Percentiles rank a stretch among this genome's conserved stretches.
phyloP scores from a whole-genome alignment of 2,888 invertebrate species.

The Apotomis capreana region DNA sequence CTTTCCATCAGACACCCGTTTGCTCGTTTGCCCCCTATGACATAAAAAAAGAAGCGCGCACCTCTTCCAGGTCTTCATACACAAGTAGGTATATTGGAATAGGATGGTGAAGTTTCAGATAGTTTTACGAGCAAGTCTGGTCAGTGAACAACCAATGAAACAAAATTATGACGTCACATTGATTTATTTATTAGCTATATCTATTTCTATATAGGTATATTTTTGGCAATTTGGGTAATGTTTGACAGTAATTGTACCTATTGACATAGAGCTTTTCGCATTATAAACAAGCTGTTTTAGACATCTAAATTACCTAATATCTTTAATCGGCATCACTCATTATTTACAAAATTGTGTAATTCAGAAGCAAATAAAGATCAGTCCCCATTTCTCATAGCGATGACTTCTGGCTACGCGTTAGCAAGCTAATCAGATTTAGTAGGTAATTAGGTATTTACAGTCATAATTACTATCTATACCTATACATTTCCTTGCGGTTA shows the following conservation, averaged over 20 bases:
- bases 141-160: constrained; percentile 20
- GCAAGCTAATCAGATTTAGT: too few species aligned
- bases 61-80: too few species aligned
- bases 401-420: too few species aligned
- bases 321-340: background rate
- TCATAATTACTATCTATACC: background rate
- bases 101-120: too few species aligned
- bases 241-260: constrained; percentile 46
- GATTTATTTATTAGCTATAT: constrained; percentile 48
- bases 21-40: too few species aligned
- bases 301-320: constrained; percentile 25
- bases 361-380: background rate
- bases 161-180: constrained; percentile 46
- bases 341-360: constrained; percentile 12
- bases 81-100: too few species aligned
- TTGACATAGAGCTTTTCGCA: constrained; percentile 39
- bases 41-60: too few species aligned
- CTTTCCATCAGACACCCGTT: too few species aligned
- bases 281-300: constrained; percentile 21
- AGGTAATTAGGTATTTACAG: background rate
- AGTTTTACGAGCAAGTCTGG: too few species aligned
- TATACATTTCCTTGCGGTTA: background rate
- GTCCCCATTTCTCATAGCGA: background rate
- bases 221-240: constrained; percentile 45
- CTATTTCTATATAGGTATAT: background rate